Evolutionary conservation across 2,797 vertebrate genomes (phyloP), one percentile per base, ranked within the genome.

Genomic region (Girardinus metallicus): DNA sequence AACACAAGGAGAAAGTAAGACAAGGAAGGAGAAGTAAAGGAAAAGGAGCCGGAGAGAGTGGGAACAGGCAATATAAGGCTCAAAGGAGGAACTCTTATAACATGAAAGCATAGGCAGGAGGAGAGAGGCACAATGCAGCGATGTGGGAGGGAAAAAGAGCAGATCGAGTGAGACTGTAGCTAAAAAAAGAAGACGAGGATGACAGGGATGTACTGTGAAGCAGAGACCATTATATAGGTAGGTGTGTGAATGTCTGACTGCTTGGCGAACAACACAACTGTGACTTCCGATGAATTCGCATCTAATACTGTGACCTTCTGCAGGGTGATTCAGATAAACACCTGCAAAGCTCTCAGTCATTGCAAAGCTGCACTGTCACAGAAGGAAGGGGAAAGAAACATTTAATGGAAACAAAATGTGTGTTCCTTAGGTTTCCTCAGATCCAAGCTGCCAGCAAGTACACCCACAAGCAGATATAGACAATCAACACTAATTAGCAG

Each of bases 21-120:
- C 78, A 41, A 36, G 73, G 75, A 47, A 79, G 57, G 77, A 23
- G 73, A 46, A 60, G 74, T 57, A 75, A 43, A 77, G 39, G 75
- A 49, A 74, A 46, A 18, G 57, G 53, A 82, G 79, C 31, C 2
- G 23, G 86, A 29, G 84, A 79, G 81, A 15, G 70, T 77, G 78
- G 79, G 79, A 80, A 80, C 66, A 80, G 82, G 91, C 76, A 77
- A 91, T 82, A 83, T 90, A 31, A 29, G 72, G 79, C 87, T 91
- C 88, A 91, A 90, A 91, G 80, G 76, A 89, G 85, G 73, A 88
- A 87, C 87, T 93, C 87, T 90, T 91, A 86, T 81, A 91, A 91
- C 88, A 93, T 92, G 88, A 93, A 93, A 93, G 90, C 62, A 26
- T 60, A 86, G 83, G 80, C 73, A 83, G 74, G 83, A 84, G 85